These are phyloP conservation scores for Sarcophaga peregrina DNA, from an alignment of 1,140 invertebrate species.

Conservation along the genomic window DNA sequence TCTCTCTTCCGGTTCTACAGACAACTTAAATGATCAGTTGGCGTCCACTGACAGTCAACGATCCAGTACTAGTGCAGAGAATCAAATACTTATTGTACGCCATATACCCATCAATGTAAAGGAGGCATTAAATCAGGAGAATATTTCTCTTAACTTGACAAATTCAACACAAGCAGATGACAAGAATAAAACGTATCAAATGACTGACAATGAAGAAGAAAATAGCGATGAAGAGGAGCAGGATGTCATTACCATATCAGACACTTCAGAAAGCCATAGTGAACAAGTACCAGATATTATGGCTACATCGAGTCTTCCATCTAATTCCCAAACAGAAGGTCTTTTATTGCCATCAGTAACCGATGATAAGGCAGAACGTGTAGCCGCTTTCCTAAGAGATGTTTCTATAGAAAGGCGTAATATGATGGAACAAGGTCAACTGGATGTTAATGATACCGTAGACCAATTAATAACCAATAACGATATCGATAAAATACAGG, in stretches of 20 bases:
- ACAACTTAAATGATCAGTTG: conserved; percentile 46
- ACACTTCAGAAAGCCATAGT: conserved; percentile 48
- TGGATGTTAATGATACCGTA: background rate
- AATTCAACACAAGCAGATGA: background rate
- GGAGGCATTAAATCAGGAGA: background rate
- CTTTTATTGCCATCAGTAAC: conserved; percentile 45
- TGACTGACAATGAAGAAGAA: conserved; percentile 20
- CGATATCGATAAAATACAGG: background rate
- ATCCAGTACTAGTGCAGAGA: background rate
- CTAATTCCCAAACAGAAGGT: conserved; percentile 39
- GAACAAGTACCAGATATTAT: conserved; percentile 18
- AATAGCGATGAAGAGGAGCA: conserved; percentile 27
- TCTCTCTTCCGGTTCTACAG: background rate
- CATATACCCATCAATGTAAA: background rate
- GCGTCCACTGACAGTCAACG: conserved; percentile 52
- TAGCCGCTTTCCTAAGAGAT: conserved; percentile 59
- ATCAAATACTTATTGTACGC: background rate
- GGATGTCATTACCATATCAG: conserved; percentile 56
- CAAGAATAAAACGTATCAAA: background rate
- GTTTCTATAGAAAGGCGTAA: conserved; percentile 52
- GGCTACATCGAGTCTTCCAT: background rate
- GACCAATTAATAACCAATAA: conserved; percentile 28
- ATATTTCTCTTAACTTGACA: background rate
- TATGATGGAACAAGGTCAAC: conserved; percentile 32
- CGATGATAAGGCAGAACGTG: conserved; percentile 51